A percentile compares a stretch with the other conserved stretches of the same genome.
phyloP scores from a whole-genome alignment of 2,797 vertebrate genomes.

The Enteromius trimaculatus region DNA sequence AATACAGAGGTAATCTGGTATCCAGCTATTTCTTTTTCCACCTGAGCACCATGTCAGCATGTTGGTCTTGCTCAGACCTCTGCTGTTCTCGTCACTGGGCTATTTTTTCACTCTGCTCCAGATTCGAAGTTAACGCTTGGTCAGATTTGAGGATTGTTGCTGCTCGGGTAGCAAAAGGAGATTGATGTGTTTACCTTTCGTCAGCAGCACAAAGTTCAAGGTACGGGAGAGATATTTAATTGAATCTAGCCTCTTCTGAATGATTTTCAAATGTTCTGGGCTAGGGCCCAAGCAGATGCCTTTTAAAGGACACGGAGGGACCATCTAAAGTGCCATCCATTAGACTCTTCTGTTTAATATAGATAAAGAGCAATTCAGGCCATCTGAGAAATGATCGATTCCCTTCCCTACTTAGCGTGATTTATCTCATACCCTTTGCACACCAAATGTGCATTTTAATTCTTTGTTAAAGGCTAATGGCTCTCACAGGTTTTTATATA shows the following conservation, averaged over 20 bases:
- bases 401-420: slow-evolving; percentile 57
- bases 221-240: slow-evolving; percentile 59
- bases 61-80: slow-evolving; percentile 47
- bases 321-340: slow-evolving; percentile 58
- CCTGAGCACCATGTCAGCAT: slow-evolving; percentile 45
- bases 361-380: slow-evolving; percentile 62
- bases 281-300: slow-evolving; percentile 46
- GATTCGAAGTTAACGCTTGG: slow-evolving; percentile 59
- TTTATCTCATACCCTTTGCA: slow-evolving; percentile 55
- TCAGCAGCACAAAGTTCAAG: slow-evolving; percentile 63
- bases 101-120: slow-evolving; percentile 53
- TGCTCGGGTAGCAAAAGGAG: slow-evolving; percentile 58
- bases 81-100: slow-evolving; percentile 49
- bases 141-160: slow-evolving; percentile 58
- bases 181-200: slow-evolving; percentile 62
- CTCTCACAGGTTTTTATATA: slow-evolving; percentile 55
- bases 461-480: slow-evolving; percentile 63
- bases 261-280: slow-evolving; percentile 59
- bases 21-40: slow-evolving; percentile 46
- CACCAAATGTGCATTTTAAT: slow-evolving; percentile 59
- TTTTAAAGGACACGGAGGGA: slow-evolving; percentile 62
- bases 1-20: slow-evolving; percentile 11
- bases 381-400: slow-evolving; percentile 59
- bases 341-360: slow-evolving; percentile 60
- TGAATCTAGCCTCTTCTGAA: slow-evolving; percentile 57